Percentiles rank a stretch among this genome's conserved stretches.
Conservation (phyloP, 2,888 invertebrate species). For the Sympetrum striolatum region DNA sequence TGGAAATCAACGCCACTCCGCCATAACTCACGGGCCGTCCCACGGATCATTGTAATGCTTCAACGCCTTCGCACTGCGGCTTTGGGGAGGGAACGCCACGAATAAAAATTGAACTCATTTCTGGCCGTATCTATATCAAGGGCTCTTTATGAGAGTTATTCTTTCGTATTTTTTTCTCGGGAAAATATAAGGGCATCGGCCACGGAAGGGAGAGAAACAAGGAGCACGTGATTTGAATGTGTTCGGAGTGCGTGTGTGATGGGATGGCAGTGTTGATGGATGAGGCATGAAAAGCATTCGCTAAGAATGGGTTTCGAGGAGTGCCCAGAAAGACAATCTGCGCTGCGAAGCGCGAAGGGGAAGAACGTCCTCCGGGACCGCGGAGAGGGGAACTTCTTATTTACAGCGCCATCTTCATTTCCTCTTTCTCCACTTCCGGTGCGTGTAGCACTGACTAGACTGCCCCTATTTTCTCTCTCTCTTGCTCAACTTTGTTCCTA, state of each 20-base stretch:
- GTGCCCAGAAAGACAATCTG: neutral
- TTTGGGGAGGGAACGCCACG: neutral
- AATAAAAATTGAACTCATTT: neutral
- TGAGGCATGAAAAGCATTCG: constrained; percentile 26
- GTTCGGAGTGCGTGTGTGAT: neutral
- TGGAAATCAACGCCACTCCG: constrained; percentile 33
- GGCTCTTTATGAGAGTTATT: neutral
- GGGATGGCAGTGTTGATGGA: constrained; percentile 19
- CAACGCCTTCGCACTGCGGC: neutral
- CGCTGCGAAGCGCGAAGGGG: neutral
- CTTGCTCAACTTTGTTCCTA: neutral
- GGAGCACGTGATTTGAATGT: constrained; percentile 24
- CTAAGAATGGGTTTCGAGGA: neutral
- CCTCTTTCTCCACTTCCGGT: neutral
- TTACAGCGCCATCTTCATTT: neutral
- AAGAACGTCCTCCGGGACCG: neutral
- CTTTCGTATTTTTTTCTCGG: neutral
- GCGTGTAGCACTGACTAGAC: neutral
- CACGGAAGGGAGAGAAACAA: neutral
- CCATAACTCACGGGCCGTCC: constrained; percentile 1
- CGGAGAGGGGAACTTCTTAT: neutral
- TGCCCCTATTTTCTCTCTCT: neutral
- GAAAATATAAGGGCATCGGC: neutral
- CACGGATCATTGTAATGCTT: neutral
- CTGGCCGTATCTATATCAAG: neutral